A percentile compares a stretch with the other conserved stretches of the same genome.
These are phyloP conservation scores for Drosophila fuyamai DNA, from an alignment of 1,140 invertebrate genomes.

Conservation along the genomic window DNA sequence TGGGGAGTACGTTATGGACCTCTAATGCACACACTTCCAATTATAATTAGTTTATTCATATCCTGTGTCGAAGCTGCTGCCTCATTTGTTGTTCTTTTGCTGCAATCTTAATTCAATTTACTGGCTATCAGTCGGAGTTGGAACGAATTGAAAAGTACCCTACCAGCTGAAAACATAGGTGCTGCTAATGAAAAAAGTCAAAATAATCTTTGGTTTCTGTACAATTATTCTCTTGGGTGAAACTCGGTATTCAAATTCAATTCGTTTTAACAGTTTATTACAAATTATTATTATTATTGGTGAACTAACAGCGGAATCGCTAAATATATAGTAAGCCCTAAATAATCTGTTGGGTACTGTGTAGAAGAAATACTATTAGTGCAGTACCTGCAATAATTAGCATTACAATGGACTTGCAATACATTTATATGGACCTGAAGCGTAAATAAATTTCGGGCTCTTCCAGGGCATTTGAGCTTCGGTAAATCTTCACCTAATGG, in stretches of 20 bases:
- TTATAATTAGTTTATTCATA: slow-evolving; percentile 84
- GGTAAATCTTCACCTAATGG: slow-evolving; percentile 52
- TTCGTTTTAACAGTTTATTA: too few species aligned
- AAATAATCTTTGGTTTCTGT: too few species aligned
- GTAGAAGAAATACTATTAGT: background rate
- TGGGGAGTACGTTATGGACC: slow-evolving; percentile 15
- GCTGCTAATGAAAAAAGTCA: too few species aligned
- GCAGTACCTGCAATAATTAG: background rate
- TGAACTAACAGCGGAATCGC: too few species aligned
- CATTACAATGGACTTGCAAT: background rate
- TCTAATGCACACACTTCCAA: slow-evolving; percentile 54
- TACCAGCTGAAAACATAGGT: background rate
- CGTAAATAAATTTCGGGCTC: background rate
- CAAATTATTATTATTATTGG: too few species aligned
- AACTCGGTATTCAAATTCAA: too few species aligned
- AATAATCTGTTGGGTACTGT: too few species aligned
- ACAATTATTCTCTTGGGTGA: too few species aligned
- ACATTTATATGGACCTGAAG: background rate
- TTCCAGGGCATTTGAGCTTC: slow-evolving; percentile 42
- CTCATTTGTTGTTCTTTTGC: slow-evolving; percentile 71
- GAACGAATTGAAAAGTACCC: slow-evolving; percentile 41
- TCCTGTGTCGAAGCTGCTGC: slow-evolving; percentile 74
- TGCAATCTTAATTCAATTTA: slow-evolving; percentile 84
- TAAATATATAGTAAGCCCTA: too few species aligned
- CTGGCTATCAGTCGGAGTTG: slow-evolving; percentile 39